Conservation (phyloP, 2,113 vertebrate genomes). For the Myodes glareolus region DNA sequence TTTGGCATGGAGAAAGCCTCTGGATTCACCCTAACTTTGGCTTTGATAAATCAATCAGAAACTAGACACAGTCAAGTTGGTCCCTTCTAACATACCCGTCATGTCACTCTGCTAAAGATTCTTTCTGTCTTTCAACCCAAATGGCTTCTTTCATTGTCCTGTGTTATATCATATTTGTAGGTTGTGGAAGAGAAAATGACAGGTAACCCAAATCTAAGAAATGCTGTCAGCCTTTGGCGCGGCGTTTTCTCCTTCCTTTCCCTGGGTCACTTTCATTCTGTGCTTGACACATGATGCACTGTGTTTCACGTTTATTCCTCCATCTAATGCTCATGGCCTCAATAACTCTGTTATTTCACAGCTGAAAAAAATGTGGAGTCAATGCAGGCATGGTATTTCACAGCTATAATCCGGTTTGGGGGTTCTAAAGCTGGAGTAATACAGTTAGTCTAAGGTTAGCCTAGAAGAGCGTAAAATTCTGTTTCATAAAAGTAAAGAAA, state of each 20-base stretch:
- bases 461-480: not conserved
- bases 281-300: not conserved
- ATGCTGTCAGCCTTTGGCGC: not conserved
- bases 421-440: not conserved
- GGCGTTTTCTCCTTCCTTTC: not conserved
- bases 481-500: not conserved
- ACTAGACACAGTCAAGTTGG: not conserved
- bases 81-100: not conserved
- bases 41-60: not conserved
- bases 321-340: not conserved
- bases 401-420: not conserved
- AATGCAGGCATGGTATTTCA: not conserved
- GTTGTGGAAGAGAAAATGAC: not conserved
- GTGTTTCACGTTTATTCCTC: not conserved
- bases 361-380: not conserved
- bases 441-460: no score
- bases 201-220: not conserved
- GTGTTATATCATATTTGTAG: not conserved
- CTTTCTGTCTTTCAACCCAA: not conserved
- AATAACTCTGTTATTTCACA: not conserved
- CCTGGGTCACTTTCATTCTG: not conserved
- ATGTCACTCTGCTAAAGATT: not conserved
- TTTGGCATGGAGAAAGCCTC: accelerated
- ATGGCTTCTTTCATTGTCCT: not conserved
- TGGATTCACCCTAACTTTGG: not conserved